Conservation (phyloP, 2,888 invertebrate genomes). For the Lymantria dispar region DNA sequence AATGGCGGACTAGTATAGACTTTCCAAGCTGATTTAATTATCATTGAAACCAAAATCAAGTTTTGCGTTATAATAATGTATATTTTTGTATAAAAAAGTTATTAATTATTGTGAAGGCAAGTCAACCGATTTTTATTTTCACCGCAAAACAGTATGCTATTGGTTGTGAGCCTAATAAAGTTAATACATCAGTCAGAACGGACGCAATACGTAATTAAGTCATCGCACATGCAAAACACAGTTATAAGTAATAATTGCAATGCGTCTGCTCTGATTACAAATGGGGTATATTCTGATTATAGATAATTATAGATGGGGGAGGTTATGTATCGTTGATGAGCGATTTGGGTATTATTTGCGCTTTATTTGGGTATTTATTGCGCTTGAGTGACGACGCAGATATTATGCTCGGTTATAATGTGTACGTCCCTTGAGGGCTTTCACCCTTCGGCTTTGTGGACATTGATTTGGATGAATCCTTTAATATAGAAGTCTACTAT, state of each 20-base stretch:
- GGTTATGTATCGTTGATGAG: conserved; percentile 69
- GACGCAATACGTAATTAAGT: conserved; percentile 44
- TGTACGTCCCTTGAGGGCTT: conserved; percentile 65
- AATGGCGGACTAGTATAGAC: too few species aligned
- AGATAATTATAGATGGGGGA: conserved; percentile 78
- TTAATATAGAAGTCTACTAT: conserved; percentile 15
- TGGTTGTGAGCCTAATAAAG: too few species aligned
- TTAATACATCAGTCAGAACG: conserved; percentile 7
- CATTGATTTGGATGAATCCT: conserved; percentile 56
- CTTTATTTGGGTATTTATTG: conserved; percentile 85
- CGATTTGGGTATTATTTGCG: conserved; percentile 86
- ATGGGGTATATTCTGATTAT: conserved; percentile 62
- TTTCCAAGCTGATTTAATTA: too few species aligned
- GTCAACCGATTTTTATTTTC: too few species aligned
- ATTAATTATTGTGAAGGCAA: too few species aligned
- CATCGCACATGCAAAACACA: conserved; percentile 50
- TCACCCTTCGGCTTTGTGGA: conserved; percentile 55
- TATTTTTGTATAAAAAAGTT: too few species aligned
- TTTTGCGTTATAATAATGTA: too few species aligned
- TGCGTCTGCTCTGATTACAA: conserved; percentile 51
- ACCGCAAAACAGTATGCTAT: too few species aligned
- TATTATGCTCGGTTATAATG: conserved; percentile 67
- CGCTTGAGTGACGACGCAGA: conserved; percentile 82
- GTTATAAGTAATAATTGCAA: conserved; percentile 49
- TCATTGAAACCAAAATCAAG: too few species aligned